phyloP scores from a whole-genome alignment of 2,888 invertebrate genomes.

The Pollenia angustigena region DNA sequence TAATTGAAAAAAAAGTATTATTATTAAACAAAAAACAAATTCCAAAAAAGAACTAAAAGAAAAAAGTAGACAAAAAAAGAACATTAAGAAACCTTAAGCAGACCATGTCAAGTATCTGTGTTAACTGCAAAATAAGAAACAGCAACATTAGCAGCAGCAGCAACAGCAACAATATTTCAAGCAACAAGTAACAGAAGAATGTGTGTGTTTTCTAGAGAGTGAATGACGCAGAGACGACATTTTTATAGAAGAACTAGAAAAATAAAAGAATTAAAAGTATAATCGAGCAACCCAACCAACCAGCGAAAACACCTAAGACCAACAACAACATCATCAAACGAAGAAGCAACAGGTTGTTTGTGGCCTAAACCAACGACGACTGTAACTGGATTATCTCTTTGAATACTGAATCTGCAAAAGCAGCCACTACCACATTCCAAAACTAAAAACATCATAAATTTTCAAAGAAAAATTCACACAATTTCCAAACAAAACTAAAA shows the following conservation, averaged over 20 bases:
- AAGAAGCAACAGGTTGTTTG: conserved; percentile 61
- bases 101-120: conserved; percentile 71
- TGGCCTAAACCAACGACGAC: background rate
- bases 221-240: conserved; percentile 63
- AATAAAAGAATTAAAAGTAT: conserved; percentile 76
- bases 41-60: conserved; percentile 47
- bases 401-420: conserved; percentile 72
- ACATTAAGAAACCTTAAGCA: conserved; percentile 69
- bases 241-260: conserved; percentile 76
- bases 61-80: conserved; percentile 30
- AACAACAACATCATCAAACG: conserved; percentile 70
- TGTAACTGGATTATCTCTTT: conserved; percentile 26
- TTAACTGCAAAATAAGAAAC: conserved; percentile 58
- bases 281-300: background rate
- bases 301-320: conserved; percentile 30
- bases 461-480: background rate
- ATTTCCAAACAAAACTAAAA: conserved; percentile 19
- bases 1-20: conserved; percentile 31
- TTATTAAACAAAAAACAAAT: conserved; percentile 14
- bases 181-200: conserved; percentile 64
- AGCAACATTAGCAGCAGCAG: conserved; percentile 26
- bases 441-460: conserved; percentile 52
- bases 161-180: conserved; percentile 33
- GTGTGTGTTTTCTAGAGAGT: conserved; percentile 42
- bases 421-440: conserved; percentile 60